Conservation (phyloP, 2,113 vertebrate species). For the Centropus bengalensis region DNA sequence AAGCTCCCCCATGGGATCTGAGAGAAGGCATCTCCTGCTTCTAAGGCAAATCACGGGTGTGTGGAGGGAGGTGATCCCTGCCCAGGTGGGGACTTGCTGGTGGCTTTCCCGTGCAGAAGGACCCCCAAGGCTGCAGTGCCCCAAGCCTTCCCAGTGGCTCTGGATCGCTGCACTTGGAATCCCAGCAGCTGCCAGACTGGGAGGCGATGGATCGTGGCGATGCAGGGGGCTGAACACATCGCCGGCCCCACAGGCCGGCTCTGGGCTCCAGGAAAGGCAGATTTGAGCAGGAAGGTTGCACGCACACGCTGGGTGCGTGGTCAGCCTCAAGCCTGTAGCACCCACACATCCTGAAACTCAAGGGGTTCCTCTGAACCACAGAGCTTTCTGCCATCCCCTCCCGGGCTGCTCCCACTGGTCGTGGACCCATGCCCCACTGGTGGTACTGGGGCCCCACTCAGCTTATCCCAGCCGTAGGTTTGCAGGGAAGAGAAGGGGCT, state of each 20-base stretch:
- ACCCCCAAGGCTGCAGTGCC: background rate
- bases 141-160: background rate
- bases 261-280: background rate
- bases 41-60: accelerated
- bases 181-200: background rate
- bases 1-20: background rate
- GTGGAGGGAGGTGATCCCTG: background rate
- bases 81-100: background rate
- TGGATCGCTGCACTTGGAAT: accelerated
- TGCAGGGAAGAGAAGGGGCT: background rate
- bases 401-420: background rate
- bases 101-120: background rate
- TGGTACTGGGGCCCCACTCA: background rate
- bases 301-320: accelerated
- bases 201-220: accelerated
- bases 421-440: background rate
- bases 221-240: background rate
- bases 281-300: background rate
- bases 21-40: background rate
- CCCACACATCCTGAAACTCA: background rate
- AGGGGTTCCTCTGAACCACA: background rate
- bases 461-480: background rate
- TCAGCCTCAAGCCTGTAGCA: background rate
- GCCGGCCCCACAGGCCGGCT: background rate
- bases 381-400: accelerated